Evolutionary conservation across 1,140 invertebrate genomes (phyloP).

Genomic region (Pogonomyrmex barbatus): DNA sequence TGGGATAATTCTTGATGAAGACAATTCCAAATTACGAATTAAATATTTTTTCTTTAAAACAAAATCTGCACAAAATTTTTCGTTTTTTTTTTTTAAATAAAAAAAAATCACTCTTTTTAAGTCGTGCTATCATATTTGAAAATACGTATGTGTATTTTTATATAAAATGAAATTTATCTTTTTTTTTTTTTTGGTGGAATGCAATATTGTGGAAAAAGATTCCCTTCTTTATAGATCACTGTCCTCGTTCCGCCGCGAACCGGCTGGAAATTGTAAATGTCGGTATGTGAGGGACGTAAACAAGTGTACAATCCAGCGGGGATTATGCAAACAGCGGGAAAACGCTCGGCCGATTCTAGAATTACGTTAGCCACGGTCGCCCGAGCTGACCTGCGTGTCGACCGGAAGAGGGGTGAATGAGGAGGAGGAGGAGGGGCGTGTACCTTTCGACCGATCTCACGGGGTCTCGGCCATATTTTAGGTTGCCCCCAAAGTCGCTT

Average conservation of each 20-base stretch:
- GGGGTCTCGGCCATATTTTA: constrained; percentile 45
- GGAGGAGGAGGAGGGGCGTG: constrained; percentile 13
- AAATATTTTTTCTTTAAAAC: neutral
- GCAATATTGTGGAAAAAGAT: neutral
- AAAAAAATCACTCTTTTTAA: neutral
- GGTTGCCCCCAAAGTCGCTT: constrained; percentile 43
- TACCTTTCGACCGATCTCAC: constrained; percentile 55
- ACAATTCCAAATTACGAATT: neutral
- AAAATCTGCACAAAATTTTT: neutral
- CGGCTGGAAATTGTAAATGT: constrained; percentile 5
- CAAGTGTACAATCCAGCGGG: constrained; percentile 57
- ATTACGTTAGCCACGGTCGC: constrained; percentile 47
- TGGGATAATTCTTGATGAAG: neutral
- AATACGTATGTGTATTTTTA: neutral
- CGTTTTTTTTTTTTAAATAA: neutral
- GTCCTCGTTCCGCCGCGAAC: neutral
- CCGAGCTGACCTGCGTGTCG: constrained; percentile 23
- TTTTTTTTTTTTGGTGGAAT: neutral
- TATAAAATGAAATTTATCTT: neutral
- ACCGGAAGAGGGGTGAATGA: constrained; percentile 49
- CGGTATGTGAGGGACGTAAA: constrained; percentile 47
- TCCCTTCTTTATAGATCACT: neutral
- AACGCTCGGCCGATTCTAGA: constrained; percentile 50
- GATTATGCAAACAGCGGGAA: constrained; percentile 61
- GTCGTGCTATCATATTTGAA: neutral